Percentiles rank a stretch among this genome's conserved stretches.
These are phyloP conservation scores for Trileptium ribeirensis DNA, from an alignment of 2,888 invertebrate genomes.

Conservation along the genomic window DNA sequence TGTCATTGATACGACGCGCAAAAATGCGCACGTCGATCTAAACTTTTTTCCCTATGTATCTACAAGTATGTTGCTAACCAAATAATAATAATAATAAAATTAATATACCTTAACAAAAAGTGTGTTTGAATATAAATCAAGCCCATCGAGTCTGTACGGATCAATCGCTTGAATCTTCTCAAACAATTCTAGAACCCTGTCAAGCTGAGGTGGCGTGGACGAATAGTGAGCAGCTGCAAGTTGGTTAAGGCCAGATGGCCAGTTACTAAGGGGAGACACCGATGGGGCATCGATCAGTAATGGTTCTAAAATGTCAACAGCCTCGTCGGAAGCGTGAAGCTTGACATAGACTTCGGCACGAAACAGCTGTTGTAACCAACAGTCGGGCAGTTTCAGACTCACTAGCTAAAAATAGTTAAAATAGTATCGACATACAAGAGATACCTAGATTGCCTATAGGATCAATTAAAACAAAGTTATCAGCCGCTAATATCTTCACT, in stretches of 20 bases:
- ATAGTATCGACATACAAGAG: constrained; percentile 16
- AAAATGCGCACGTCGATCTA: too few species aligned
- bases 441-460: too few species aligned
- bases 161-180: constrained; percentile 73
- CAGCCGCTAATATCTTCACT: not conserved
- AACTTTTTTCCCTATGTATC: too few species aligned
- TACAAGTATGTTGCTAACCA: too few species aligned
- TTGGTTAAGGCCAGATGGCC: constrained; percentile 81
- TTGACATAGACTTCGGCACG: constrained; percentile 80
- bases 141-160: constrained; percentile 85
- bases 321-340: constrained; percentile 79
- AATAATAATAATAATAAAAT: too few species aligned
- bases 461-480: not conserved
- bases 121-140: constrained; percentile 92
- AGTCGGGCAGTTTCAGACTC: constrained; percentile 62
- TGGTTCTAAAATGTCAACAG: constrained; percentile 70
- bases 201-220: constrained; percentile 39
- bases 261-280: constrained; percentile 68
- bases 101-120: constrained; percentile 71
- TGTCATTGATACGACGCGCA: too few species aligned
- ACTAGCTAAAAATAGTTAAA: constrained; percentile 50
- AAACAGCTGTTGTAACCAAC: constrained; percentile 92
- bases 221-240: constrained; percentile 79
- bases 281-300: constrained; percentile 56
- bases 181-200: constrained; percentile 57